Evolutionary conservation across 2,888 invertebrate species (phyloP).

Genomic region (Drosophila tanythrix): DNA sequence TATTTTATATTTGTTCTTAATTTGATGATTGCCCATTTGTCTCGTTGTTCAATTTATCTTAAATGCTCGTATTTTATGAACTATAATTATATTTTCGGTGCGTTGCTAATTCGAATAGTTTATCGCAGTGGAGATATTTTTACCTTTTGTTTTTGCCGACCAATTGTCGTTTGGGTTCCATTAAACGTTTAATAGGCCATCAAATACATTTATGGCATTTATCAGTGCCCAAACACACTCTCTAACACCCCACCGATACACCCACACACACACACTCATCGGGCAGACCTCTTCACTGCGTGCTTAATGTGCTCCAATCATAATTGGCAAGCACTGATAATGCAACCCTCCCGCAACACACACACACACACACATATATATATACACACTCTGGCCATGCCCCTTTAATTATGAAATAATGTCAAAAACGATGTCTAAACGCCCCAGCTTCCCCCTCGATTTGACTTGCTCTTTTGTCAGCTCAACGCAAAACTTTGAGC

Average conservation of each 20-base stretch:
- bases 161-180: slow-evolving; percentile 11
- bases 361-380: not conserved
- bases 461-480: not conserved
- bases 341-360: slow-evolving; percentile 37
- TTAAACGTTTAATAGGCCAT: slow-evolving; percentile 77
- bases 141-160: not conserved
- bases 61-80: not conserved
- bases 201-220: slow-evolving; percentile 57
- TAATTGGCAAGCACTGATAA: slow-evolving; percentile 79
- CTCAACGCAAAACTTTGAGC: slow-evolving; percentile 47
- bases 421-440: slow-evolving; percentile 46
- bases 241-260: not conserved
- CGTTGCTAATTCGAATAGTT: not conserved
- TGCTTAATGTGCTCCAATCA: slow-evolving; percentile 58
- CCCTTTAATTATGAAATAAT: slow-evolving; percentile 74
- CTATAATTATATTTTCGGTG: not conserved
- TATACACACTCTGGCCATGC: not conserved
- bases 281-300: not conserved
- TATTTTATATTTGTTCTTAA: not conserved
- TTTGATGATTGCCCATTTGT: not conserved
- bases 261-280: not conserved
- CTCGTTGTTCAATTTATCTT: not conserved
- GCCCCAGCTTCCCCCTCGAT: no score
- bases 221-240: slow-evolving; percentile 26
- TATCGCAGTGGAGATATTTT: not conserved